Percentiles rank a stretch among this genome's conserved stretches.
Conservation (phyloP, 2,797 vertebrate species). For the Lindbergichthys nudifrons region DNA sequence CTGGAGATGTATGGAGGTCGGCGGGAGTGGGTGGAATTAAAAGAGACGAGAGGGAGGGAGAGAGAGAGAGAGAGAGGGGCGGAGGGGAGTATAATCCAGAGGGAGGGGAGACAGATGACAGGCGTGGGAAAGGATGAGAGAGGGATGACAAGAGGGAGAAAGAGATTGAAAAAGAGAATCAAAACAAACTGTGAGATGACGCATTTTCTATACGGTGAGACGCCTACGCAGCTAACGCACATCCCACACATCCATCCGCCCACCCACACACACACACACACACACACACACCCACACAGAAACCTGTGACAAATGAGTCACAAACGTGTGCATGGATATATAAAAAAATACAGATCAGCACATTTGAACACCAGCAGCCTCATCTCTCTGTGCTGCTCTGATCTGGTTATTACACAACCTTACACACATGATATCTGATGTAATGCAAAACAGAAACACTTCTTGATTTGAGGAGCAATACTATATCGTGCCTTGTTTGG, state of each 20-base stretch:
- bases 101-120: constrained; percentile 58
- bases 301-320: constrained; percentile 54
- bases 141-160: constrained; percentile 36
- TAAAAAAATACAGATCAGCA: constrained; percentile 59
- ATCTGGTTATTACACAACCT: constrained; percentile 11
- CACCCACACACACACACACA: constrained; percentile 23
- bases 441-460: background rate
- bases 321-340: constrained; percentile 36
- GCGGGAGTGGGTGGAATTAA: constrained; percentile 87
- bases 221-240: constrained; percentile 65
- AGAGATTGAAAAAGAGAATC: constrained; percentile 26
- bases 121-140: constrained; percentile 76
- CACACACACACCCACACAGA: constrained; percentile 30
- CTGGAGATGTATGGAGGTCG: constrained; percentile 89
- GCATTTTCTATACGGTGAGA: constrained; percentile 75
- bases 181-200: constrained; percentile 73
- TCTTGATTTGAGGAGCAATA: background rate
- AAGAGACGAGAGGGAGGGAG: constrained; percentile 22
- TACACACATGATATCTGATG: constrained; percentile 5
- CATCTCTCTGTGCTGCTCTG: constrained; percentile 27
- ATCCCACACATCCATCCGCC: constrained; percentile 43
- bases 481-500: background rate
- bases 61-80: constrained; percentile 30
- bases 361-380: constrained; percentile 53
- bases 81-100: constrained; percentile 65